Percentiles rank a stretch among this genome's conserved stretches.
phyloP scores from a whole-genome alignment of 2,888 invertebrate species.

The Eudasyphora cyanicolor region DNA sequence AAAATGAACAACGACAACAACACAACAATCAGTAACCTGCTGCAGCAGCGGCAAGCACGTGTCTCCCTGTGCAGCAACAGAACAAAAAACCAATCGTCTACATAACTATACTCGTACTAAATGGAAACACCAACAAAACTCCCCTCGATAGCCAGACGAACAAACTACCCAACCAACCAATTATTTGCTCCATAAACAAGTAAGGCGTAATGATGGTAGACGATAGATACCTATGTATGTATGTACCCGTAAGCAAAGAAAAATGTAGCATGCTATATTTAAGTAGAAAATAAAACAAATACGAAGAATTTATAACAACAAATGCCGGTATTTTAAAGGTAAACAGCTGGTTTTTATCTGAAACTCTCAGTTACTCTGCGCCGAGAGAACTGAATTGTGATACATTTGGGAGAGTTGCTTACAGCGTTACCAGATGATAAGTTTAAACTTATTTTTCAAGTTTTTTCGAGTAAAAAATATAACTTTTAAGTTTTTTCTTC shows the following conservation, averaged over 20 bases:
- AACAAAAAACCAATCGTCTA: slow-evolving; percentile 11
- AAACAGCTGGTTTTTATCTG: slow-evolving; percentile 31
- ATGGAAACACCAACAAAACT: background rate
- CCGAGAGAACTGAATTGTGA: background rate
- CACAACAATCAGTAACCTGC: background rate
- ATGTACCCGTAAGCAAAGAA: too few relatives aligned
- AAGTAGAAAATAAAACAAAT: too few relatives aligned
- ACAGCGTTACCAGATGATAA: too few relatives aligned
- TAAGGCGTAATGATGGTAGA: background rate
- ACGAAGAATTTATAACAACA: slow-evolving; percentile 55
- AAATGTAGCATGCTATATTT: slow-evolving; percentile 50
- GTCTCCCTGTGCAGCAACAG: slow-evolving; percentile 6
- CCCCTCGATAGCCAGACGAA: background rate
- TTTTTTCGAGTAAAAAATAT: too few relatives aligned
- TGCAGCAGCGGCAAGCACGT: slow-evolving; percentile 41
- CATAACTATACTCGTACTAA: background rate
- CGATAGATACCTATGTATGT: too few relatives aligned
- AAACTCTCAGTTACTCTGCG: background rate
- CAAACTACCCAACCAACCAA: background rate
- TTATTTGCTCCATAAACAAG: background rate
- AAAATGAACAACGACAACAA: background rate
- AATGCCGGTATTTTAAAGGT: slow-evolving; percentile 55
- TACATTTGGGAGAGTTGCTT: background rate
- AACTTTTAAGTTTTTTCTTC: too few relatives aligned
- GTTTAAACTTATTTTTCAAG: too few relatives aligned